Conservation (phyloP, 64 coral and sea anemone genomes). For the Stichodactyla helianthus region DNA sequence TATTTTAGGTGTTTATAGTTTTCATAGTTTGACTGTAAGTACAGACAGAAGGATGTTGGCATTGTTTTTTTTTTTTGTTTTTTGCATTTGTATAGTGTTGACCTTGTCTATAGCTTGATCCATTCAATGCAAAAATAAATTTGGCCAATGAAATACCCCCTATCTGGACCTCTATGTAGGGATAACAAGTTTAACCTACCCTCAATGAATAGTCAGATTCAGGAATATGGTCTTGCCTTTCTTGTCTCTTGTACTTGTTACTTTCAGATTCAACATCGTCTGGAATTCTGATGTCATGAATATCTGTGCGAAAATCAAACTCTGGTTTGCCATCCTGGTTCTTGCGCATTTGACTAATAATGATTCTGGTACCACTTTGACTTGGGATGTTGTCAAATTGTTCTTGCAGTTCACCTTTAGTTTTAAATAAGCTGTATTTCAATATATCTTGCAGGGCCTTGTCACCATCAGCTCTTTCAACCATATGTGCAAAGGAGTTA, state of each 20-base stretch:
- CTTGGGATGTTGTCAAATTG: constrained; percentile 67
- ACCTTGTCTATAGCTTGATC: no score
- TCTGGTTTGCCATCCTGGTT: constrained; percentile 78
- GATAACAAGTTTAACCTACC: constrained; percentile 30
- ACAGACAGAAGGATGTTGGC: no score
- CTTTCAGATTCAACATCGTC: constrained; percentile 74
- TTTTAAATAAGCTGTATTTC: constrained; percentile 67
- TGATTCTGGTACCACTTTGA: constrained; percentile 75
- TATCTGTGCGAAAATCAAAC: constrained; percentile 72
- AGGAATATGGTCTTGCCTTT: constrained; percentile 91
- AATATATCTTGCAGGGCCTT: constrained; percentile 82
- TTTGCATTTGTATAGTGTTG: no score
- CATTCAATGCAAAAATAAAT: no score
- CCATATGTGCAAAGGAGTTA: constrained; percentile 39
- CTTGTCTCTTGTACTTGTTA: constrained; percentile 61
- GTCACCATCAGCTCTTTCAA: constrained; percentile 60
- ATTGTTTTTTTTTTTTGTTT: no score
- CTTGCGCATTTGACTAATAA: constrained; percentile 75
- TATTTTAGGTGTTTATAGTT: no score
- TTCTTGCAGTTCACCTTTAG: constrained; percentile 58
- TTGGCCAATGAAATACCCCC: no score
- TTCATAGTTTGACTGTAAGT: no score
- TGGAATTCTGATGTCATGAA: constrained; percentile 75
- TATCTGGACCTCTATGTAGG: no score
- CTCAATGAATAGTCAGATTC: constrained; percentile 92